A percentile compares a stretch with the other conserved stretches of the same genome.
Conservation (phyloP, 2,797 vertebrate species). For the Rousettus madagascariensis region DNA sequence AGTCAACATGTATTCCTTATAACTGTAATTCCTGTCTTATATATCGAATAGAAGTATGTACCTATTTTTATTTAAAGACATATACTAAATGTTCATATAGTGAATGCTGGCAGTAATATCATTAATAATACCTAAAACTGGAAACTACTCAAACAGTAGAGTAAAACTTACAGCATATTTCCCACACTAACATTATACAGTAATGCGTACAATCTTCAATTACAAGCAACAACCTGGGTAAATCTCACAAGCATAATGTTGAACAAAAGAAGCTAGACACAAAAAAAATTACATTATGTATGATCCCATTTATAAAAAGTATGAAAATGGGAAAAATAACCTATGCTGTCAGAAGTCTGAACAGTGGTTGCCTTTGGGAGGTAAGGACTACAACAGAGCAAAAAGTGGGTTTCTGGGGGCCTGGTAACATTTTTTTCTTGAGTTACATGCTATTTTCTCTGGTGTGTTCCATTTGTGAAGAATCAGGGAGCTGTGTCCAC, state of each 20-base stretch:
- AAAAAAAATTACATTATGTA: background rate
- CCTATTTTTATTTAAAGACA: background rate
- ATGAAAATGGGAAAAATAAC: slow-evolving; percentile 10
- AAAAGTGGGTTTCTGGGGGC: background rate
- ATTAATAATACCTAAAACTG: background rate
- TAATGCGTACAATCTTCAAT: background rate
- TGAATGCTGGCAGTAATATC: background rate
- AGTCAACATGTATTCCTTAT: background rate
- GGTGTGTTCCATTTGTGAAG: slow-evolving; percentile 14
- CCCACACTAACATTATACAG: background rate
- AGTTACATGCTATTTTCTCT: background rate
- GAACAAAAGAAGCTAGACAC: slow-evolving; percentile 11
- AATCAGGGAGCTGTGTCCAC: background rate
- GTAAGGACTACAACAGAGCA: background rate
- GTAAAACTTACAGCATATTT: background rate
- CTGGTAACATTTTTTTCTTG: background rate
- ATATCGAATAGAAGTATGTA: background rate
- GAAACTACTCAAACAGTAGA: background rate
- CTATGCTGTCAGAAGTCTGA: background rate
- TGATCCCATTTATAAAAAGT: background rate
- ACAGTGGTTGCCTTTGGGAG: background rate
- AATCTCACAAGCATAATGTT: background rate
- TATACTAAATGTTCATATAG: background rate
- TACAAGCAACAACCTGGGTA: background rate
- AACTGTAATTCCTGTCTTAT: background rate